Evolutionary conservation across 2,113 vertebrate species (phyloP).

Genomic region (Tachuris rubrigastra): DNA sequence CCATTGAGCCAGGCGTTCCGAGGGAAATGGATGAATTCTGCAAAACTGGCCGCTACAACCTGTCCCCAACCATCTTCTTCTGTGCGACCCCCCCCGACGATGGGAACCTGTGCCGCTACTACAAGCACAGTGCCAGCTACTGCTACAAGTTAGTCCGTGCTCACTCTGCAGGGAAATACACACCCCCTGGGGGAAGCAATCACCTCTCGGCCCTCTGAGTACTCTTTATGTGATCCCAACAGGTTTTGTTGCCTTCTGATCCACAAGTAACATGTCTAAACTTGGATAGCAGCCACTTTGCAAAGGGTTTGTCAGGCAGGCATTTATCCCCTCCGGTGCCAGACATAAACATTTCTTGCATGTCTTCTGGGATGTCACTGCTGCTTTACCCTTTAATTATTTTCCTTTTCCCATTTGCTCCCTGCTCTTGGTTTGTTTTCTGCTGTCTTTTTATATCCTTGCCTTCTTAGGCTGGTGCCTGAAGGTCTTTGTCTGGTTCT

Average conservation of each 20-base stretch:
- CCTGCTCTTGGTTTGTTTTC: not conserved
- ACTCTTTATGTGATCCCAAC: not conserved
- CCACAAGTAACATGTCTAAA: not conserved
- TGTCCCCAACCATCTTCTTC: conserved; percentile 93
- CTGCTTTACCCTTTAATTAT: not conserved
- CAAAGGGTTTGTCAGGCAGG: not conserved
- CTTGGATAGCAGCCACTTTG: not conserved
- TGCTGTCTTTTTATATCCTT: not conserved
- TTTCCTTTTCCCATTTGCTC: not conserved
- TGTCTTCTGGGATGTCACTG: not conserved
- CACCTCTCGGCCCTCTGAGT: not conserved
- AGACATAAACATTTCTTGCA: not conserved
- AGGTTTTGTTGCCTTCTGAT: not conserved
- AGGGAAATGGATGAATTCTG: conserved; percentile 89
- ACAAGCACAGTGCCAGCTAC: conserved; percentile 89
- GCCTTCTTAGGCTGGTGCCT: not conserved
- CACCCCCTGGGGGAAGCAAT: not conserved
- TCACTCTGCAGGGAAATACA: not conserved
- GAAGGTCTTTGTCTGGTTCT: not conserved
- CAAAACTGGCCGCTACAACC: conserved; percentile 89
- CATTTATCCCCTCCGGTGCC: not conserved
- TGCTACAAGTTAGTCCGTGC: conserved; percentile 90
- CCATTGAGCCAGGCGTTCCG: conserved; percentile 90
- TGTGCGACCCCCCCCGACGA: conserved; percentile 93
- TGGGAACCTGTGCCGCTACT: conserved; percentile 90